These are phyloP conservation scores for Trigoniulus corallinus DNA, from an alignment of 1,140 invertebrate species.

Conservation along the genomic window DNA sequence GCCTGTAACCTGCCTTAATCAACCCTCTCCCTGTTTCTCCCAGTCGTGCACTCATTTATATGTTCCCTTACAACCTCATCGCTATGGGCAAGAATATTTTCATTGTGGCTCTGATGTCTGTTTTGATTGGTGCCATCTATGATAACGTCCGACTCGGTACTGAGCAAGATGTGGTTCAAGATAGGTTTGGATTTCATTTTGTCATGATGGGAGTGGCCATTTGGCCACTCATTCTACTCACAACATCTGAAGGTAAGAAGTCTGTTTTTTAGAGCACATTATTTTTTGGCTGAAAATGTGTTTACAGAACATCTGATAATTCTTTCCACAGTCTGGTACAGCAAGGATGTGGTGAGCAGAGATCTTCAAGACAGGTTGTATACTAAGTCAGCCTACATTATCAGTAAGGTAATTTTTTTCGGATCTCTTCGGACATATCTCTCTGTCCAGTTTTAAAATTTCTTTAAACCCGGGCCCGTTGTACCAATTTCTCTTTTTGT, in stretches of 20 bases:
- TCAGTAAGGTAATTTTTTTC: constrained; percentile 45
- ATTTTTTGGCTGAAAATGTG: not conserved
- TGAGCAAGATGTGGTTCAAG: constrained; percentile 26
- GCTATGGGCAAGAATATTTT: constrained; percentile 56
- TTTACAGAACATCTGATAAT: not conserved
- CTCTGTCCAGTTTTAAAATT: too few relatives aligned
- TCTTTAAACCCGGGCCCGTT: too few relatives aligned
- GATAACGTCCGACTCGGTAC: constrained; percentile 53
- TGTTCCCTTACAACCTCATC: constrained; percentile 67
- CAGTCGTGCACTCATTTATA: constrained; percentile 54
- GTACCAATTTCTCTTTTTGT: constrained; percentile 17
- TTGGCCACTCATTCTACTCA: constrained; percentile 55
- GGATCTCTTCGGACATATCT: too few relatives aligned
- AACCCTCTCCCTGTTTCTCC: constrained; percentile 15
- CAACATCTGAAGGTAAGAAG: constrained; percentile 37
- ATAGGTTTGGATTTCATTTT: constrained; percentile 64
- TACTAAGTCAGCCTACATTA: constrained; percentile 53
- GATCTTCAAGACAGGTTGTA: constrained; percentile 66
- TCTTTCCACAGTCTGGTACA: constrained; percentile 33
- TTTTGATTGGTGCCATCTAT: constrained; percentile 69
- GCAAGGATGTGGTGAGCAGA: constrained; percentile 48
- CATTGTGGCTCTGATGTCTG: constrained; percentile 56
- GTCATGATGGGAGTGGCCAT: constrained; percentile 53
- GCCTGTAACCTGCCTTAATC: not conserved
- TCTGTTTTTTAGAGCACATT: not conserved